Conservation (phyloP, 2,888 invertebrate species). For the Cephonodes hylas region DNA sequence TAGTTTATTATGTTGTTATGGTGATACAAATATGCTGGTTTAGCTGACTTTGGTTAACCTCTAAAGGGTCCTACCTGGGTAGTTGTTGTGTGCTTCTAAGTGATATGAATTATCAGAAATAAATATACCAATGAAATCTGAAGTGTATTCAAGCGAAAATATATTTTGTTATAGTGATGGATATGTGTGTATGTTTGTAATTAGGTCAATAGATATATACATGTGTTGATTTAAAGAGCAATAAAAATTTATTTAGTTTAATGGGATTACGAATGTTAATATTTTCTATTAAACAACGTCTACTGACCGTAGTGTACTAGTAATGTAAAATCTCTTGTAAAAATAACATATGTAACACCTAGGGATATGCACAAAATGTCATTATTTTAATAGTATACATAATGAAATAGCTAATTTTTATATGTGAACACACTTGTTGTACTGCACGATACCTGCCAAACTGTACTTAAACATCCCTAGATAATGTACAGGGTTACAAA, state of each 20-base stretch:
- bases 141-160: not conserved
- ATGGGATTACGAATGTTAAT: not conserved
- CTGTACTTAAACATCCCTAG: constrained; percentile 8
- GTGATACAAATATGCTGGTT: too few relatives aligned
- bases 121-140: constrained; percentile 8
- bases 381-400: constrained; percentile 2
- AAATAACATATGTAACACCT: constrained; percentile 4
- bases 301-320: constrained; percentile 2
- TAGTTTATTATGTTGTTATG: too few relatives aligned
- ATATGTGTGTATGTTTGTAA: not conserved
- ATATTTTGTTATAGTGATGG: constrained; percentile 10
- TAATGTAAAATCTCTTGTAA: constrained; percentile 5
- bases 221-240: constrained; percentile 7
- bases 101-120: not conserved
- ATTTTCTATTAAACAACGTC: not conserved
- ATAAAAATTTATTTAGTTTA: constrained; percentile 1
- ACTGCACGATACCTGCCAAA: constrained; percentile 9
- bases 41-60: too few relatives aligned
- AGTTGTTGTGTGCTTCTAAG: not conserved
- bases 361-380: constrained; percentile 6
- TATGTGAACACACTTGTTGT: constrained; percentile 3
- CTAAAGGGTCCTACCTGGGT: too few relatives aligned
- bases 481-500: not conserved
- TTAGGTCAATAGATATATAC: constrained; percentile 5
- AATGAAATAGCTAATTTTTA: not conserved